Percentiles rank a stretch among this genome's conserved stretches.
phyloP scores from a whole-genome alignment of 2,113 vertebrate genomes.

The Ahaetulla prasina region DNA sequence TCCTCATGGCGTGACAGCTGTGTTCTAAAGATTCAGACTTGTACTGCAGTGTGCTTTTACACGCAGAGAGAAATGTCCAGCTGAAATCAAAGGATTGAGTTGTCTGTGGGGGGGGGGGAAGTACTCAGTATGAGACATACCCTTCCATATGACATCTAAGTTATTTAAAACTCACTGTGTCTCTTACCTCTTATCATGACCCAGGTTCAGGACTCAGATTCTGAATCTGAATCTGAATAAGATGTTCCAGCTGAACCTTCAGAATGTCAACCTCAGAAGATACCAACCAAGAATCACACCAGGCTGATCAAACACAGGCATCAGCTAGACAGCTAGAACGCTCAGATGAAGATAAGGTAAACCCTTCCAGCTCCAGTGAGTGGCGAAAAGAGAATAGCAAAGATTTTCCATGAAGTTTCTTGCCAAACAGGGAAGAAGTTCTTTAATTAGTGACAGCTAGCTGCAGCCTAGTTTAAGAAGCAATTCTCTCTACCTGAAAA shows the following conservation, averaged over 20 bases:
- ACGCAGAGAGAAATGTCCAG: neutral
- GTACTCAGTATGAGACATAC: neutral
- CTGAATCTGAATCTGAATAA: neutral
- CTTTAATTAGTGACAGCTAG: neutral
- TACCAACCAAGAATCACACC: neutral
- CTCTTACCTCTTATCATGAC: neutral
- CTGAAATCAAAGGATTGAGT: neutral
- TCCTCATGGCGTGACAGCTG: conserved; percentile 11
- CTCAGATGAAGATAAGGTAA: neutral
- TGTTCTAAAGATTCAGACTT: neutral
- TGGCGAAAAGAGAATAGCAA: neutral
- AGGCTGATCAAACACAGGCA: neutral
- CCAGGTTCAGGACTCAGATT: neutral
- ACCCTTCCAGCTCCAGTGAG: neutral
- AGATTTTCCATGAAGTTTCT: neutral
- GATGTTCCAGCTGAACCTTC: neutral
- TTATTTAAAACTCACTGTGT: neutral
- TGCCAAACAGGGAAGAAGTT: neutral
- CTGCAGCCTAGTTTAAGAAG: neutral
- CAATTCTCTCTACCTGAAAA: neutral
- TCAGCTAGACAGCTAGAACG: neutral
- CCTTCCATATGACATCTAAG: neutral
- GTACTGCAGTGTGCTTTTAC: neutral
- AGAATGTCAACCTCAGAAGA: neutral
- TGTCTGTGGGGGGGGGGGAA: neutral